These are phyloP conservation scores for Muscicapa comitata DNA, from an alignment of 2,797 vertebrate species.

Conservation along the genomic window DNA sequence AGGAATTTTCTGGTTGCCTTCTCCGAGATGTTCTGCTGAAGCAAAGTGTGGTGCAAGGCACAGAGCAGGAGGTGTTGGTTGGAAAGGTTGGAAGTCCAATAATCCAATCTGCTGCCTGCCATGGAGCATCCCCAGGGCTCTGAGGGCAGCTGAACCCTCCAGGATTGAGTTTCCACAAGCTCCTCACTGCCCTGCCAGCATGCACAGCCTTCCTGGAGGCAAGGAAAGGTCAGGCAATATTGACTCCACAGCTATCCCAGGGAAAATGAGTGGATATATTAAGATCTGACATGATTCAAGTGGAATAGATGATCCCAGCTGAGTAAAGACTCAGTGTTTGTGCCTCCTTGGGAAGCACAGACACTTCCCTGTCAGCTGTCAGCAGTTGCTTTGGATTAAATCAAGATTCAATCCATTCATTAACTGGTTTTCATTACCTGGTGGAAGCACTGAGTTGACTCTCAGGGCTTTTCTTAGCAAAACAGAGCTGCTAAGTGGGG, in stretches of 20 bases:
- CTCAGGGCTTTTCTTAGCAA: background rate
- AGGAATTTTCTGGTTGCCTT: background rate
- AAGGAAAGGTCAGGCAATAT: background rate
- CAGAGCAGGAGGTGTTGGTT: background rate
- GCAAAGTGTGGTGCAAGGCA: background rate
- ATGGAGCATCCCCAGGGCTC: background rate
- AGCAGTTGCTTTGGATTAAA: constrained; percentile 4
- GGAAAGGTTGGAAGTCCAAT: background rate
- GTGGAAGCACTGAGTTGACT: background rate
- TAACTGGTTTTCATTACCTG: background rate
- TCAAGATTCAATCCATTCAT: constrained; percentile 20
- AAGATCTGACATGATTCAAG: constrained; percentile 22
- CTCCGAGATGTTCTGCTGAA: background rate
- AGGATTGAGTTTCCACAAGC: background rate
- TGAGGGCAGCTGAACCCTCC: background rate
- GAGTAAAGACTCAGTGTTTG: background rate
- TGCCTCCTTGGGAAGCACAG: background rate
- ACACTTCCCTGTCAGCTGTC: background rate
- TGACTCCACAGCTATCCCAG: constrained; percentile 2
- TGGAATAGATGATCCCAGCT: constrained; percentile 13
- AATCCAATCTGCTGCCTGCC: background rate
- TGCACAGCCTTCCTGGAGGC: background rate
- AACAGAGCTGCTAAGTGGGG: background rate
- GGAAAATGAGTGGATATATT: background rate
- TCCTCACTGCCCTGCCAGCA: background rate